Base-by-base conservation (phyloP, 1,140 invertebrate species). In the Gryllus bimaculatus region DNA sequence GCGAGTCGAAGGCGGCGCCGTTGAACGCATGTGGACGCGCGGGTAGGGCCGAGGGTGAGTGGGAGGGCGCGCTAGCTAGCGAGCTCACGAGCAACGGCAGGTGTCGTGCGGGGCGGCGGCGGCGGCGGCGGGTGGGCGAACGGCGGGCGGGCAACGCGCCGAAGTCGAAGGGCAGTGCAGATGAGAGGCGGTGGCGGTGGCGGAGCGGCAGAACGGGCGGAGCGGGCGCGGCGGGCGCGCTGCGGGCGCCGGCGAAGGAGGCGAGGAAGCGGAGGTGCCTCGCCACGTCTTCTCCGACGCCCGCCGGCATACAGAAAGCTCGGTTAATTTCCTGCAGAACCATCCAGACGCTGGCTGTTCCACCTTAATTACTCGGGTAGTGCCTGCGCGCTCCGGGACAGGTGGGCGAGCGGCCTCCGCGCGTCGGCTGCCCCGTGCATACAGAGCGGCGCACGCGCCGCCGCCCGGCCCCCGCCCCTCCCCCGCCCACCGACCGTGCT, bases 301-400 rank as follows among this genome's bases (percentile, higher is more conserved):
- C 54, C 54, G 10, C 54, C 18, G 54, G 54, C 54, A 66, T 66
- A 66, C 54, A 66, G 54, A 66, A 66, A 18, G 54, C 54, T 66
- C 54, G 54, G 54, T 66, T 66, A 66, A 66, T 66, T 66, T 66
- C 54, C 54, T 66, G 54, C 54, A 66, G 54, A 66, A 66, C 54
- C 54, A 66, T 66, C 54, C 54, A 66, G 54, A 66, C 54, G 54
- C 54, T 66, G 18, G 54, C 10, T 66, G 54, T 66, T 66, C 54
- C 54, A 66, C 54, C 54, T 66, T 66, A 66, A 66, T 66, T 66
- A 66, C 54, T 66, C 54, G 54, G 54, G 54, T 66, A 66, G 54
- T 66, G 54, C 54, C 54, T 66, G 54, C 54, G 54, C 54, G 54
- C 54, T 66, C 10, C 54, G 54, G 54, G 54, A 66, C 54, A 66